These are phyloP conservation scores for Sinopyrophorus schimmeli DNA, from an alignment of 2,888 invertebrate species.

Conservation along the genomic window DNA sequence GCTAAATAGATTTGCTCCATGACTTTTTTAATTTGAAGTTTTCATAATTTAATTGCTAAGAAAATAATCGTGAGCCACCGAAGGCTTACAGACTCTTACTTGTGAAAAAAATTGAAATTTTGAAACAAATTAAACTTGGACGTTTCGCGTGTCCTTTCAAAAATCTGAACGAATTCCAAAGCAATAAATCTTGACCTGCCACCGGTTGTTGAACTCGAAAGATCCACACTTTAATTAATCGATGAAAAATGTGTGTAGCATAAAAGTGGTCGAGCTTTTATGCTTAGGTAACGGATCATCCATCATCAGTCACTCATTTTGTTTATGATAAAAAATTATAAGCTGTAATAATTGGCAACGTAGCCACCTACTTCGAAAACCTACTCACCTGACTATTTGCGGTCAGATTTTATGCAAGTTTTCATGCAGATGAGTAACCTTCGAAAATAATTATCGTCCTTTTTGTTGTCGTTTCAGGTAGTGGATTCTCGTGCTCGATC, in stretches of 20 bases:
- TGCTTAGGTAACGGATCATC: conserved; percentile 7
- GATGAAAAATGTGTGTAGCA: conserved; percentile 15
- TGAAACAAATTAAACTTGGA: no score
- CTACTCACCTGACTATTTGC: conserved; percentile 29
- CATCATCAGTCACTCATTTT: conserved; percentile 27
- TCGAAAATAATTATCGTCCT: conserved; percentile 40
- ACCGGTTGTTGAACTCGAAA: conserved; percentile 27
- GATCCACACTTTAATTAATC: conserved; percentile 18
- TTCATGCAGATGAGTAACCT: conserved; percentile 41
- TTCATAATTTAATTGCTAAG: no score
- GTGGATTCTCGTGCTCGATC: conserved; percentile 60
- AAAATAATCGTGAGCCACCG: no score
- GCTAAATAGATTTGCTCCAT: no score
- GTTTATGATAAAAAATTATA: conserved; percentile 29
- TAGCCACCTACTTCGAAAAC: conserved; percentile 27
- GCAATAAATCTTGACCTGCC: conserved; percentile 26
- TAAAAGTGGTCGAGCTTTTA: background rate
- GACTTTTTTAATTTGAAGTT: no score
- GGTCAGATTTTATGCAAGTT: conserved; percentile 28
- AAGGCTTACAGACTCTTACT: no score
- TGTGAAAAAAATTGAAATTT: no score
- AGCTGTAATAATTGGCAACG: conserved; percentile 26
- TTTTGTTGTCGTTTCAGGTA: conserved; percentile 53
- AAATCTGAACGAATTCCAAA: conserved; percentile 16
- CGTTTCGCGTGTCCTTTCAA: no score